Evolutionary conservation across 2,113 vertebrate species (phyloP).

Genomic region (Ailurus styani): DNA sequence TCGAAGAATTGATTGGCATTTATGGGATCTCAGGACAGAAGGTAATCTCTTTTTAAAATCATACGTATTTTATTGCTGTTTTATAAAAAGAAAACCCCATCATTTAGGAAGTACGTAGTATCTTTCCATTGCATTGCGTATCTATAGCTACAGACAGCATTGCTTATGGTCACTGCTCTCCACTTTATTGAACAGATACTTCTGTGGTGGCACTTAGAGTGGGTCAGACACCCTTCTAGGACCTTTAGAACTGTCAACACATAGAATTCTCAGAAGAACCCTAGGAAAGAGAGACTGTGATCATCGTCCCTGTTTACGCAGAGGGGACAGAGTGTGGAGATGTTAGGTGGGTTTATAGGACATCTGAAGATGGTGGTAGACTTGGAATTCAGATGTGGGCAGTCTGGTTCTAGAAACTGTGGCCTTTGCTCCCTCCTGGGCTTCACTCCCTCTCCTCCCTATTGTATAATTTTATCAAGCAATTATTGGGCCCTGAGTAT

Average conservation of each 20-base stretch:
- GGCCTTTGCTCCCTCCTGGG: not conserved
- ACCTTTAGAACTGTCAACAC: not conserved
- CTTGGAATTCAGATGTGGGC: not conserved
- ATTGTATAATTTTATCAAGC: not conserved
- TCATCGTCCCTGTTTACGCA: not conserved
- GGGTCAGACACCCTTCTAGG: not conserved
- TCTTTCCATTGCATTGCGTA: not conserved
- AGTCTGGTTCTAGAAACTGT: not conserved
- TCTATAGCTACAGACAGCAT: not conserved
- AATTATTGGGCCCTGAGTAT: not conserved
- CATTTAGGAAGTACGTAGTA: not conserved
- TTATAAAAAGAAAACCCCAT: not conserved
- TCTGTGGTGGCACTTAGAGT: not conserved
- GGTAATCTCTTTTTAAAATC: conserved; percentile 40
- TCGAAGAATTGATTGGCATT: conserved; percentile 65
- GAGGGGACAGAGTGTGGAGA: not conserved
- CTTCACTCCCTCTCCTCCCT: rapidly evolving
- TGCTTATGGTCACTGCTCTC: not conserved
- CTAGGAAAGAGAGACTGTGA: not conserved
- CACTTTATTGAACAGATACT: not conserved
- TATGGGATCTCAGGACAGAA: conserved; percentile 70
- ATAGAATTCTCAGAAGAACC: not conserved
- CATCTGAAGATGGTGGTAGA: not conserved
- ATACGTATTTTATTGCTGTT: not conserved
- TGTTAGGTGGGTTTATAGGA: not conserved